Percentiles rank a stretch among this genome's conserved stretches.
Evolutionary conservation across 1,140 invertebrate species (phyloP).

Genomic region (Paracyclopina nana): DNA sequence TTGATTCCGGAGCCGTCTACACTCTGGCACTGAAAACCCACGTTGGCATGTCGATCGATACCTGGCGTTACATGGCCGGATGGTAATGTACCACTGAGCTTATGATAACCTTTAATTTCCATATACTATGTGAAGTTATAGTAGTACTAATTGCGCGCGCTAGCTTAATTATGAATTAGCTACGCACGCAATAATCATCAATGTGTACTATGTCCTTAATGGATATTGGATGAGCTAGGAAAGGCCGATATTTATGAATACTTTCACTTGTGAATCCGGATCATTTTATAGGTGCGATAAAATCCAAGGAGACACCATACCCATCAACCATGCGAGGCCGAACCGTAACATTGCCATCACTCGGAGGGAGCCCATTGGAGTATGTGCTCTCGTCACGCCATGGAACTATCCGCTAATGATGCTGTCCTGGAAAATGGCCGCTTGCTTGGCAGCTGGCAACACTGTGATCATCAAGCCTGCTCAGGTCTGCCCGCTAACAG

Average conservation of each 20-base stretch:
- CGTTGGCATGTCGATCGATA: conserved; percentile 79
- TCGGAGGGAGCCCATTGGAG: conserved; percentile 43
- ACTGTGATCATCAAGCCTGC: conserved; percentile 44
- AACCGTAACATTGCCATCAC: conserved; percentile 75
- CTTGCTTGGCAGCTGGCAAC: conserved; percentile 40
- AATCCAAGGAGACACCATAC: conserved; percentile 37
- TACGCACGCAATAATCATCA: too few relatives aligned
- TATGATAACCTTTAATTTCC: neutral
- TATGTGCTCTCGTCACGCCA: conserved; percentile 39
- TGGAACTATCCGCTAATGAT: conserved; percentile 40
- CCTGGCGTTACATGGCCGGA: conserved; percentile 63
- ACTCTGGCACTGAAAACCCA: conserved; percentile 85
- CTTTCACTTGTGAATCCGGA: too few relatives aligned
- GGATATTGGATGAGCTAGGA: too few relatives aligned
- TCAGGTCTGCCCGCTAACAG: conserved; percentile 59
- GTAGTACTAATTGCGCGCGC: too few relatives aligned
- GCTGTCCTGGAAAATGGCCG: conserved; percentile 36
- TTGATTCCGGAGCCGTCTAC: conserved; percentile 87
- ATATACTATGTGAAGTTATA: too few relatives aligned
- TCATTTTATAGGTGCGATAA: too few relatives aligned
- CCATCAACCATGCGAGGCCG: conserved; percentile 51
- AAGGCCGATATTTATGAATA: too few relatives aligned
- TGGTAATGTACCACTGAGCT: conserved; percentile 30
- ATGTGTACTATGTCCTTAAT: too few relatives aligned
- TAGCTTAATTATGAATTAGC: too few relatives aligned